Conservation (phyloP, 2,797 vertebrate genomes). For the Halcyon smyrnensis region DNA sequence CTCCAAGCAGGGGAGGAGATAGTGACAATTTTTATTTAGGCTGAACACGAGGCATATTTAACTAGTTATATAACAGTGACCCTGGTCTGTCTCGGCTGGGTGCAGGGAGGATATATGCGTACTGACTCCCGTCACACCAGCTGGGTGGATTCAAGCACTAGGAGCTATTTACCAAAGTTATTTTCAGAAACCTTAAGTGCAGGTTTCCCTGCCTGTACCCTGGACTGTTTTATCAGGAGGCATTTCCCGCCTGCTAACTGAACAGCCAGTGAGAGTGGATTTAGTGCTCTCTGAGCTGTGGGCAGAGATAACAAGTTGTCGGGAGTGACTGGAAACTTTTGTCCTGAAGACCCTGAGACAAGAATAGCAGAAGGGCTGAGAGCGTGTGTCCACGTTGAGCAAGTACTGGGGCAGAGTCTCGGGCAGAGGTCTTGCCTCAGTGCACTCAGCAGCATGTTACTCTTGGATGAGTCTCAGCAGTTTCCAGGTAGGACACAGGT, state of each 20-base stretch:
- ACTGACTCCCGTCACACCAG: constrained; percentile 1
- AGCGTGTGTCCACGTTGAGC: background rate
- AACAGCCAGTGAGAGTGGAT: constrained; percentile 33
- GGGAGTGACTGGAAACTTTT: constrained; percentile 52
- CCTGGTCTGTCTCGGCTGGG: constrained; percentile 15
- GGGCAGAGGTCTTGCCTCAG: background rate
- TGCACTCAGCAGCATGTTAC: constrained; percentile 50
- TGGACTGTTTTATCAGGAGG: constrained; percentile 42
- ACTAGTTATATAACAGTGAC: constrained; percentile 63
- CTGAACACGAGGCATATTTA: constrained; percentile 59
- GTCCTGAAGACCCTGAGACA: constrained; percentile 46
- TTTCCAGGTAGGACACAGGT: constrained; percentile 61
- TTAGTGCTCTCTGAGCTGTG: background rate
- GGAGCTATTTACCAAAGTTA: constrained; percentile 64
- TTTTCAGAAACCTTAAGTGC: constrained; percentile 57
- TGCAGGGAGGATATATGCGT: constrained; percentile 23
- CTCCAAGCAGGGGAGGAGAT: constrained; percentile 32
- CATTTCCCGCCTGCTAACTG: background rate
- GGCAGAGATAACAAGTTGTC: constrained; percentile 44
- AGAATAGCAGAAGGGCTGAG: constrained; percentile 20
- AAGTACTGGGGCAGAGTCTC: background rate
- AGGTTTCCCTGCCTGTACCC: constrained; percentile 45
- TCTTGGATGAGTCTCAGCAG: constrained; percentile 70
- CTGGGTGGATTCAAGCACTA: constrained; percentile 30
- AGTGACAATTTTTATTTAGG: constrained; percentile 50